Evolutionary conservation across 2,113 vertebrate species (phyloP), one percentile per base, ranked within the genome.

Genomic region (Pollachius pollachius): DNA sequence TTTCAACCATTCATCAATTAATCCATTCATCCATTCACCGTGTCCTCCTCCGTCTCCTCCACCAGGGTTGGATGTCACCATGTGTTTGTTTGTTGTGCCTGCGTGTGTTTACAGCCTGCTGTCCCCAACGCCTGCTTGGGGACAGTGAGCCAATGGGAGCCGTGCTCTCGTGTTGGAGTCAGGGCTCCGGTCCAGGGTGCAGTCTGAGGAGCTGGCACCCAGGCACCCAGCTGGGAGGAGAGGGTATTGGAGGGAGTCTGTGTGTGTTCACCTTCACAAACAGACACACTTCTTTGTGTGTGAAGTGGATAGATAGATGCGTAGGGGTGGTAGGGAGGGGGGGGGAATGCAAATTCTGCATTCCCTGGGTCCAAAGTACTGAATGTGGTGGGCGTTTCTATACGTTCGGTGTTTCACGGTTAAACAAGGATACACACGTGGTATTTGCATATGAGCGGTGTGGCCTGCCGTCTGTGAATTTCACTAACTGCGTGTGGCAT

Each of bases 251-350:
- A 48, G 41, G 2, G 41, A 9, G 41, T 12, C 7, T 12, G 41
- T 12, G 41, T 48, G 41, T 9, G 12, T 9, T 23, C 23, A 23
- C 23, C 23, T 23, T 23, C 23, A 23, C 23, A 41, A 4, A 41
- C 6, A 41, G 37, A 41, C 6, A 8, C 11, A 48, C 41, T 48
- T 87, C 41, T 72, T 64, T 82, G n/a, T 71, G 62, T 73, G 74
- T 52, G 15, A 75, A 61, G 75, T 84, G 74, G 84, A 85, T 87
- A 86, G 86, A 75, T 64, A 16, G 54, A 57, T 73, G 70, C 73
- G 41, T 72, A 80, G 77, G 81, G 81, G 77, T 60, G 67, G 65
- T n/a, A 52, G 54, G 61, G 52, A 69, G 8, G 71, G 59, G 27
- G 71, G 37, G 81, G 72, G 17, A 25, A 56, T 48, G 64, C 41